Base-by-base conservation (phyloP, 2,888 invertebrate genomes). In the Meiosimyza platycephala region DNA sequence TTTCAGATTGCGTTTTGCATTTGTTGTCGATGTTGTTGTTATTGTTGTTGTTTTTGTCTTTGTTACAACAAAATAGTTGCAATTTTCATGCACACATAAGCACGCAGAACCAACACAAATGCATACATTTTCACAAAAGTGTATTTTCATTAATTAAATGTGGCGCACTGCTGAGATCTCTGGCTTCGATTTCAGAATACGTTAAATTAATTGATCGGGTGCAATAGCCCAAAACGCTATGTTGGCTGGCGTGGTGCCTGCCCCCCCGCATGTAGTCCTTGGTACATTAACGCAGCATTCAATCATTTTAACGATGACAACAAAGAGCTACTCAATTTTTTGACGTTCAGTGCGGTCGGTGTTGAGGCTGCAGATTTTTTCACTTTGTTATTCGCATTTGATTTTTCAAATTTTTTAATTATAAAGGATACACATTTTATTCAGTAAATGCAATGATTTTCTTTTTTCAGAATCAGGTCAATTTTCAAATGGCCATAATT, bases 101-200 rank as follows among this genome's bases (percentile, higher is more conserved):
- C 63, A 63, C 57, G 15, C 22, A 28, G 3, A 13, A 16, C 60
- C 13, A 60, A 18, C 57, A 57, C 57, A 22, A 13, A 22, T 28
- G 22, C 57, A 13, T 13, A 15, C 22, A 57, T 60, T 50, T 51
- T 22, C 28, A 60, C 68, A 50, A 59, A 69, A 65, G 65, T 62
- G 40, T 47, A 62, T 62, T 62, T 62, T 62, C 60, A 62, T 60
- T 69, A 69, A 69, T 69, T 60, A 69, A 69, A 69, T 60, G 68
- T 50, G 59, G 68, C 59, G 50, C 59, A 18, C 59, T 18, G 18
- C 15, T 18, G 16, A 59, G 68, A 69, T 69, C 68, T 60, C 28
- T 13, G 33, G 33, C 22, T 48, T 50, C 50, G 68, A 69, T 69
- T 59, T 48, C 59, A n/a, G 60, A 50, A 28, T 51, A 9, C 68